Evolutionary conservation across 2,888 invertebrate genomes (phyloP), one percentile per base, ranked within the genome.

Genomic region (Zhengitettix transpicula): DNA sequence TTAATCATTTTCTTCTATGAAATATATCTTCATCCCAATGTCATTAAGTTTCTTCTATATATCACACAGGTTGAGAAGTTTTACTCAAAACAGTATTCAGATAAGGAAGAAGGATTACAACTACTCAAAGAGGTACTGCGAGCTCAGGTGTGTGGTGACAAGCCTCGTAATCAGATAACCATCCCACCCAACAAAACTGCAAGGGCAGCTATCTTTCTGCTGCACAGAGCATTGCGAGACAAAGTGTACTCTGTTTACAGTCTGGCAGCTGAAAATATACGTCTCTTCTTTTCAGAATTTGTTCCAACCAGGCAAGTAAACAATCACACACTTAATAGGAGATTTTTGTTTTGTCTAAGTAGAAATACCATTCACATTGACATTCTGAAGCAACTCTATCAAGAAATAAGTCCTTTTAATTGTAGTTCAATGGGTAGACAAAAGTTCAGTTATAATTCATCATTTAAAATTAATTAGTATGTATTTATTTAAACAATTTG

Each of bases 191-290:
- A 89, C 71, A 91, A 91, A 73, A 86, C 86, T 0, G 88, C 89
- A 0, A 76, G 91, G 17, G 92, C 90, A 0, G 84, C 91, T 0
- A 84, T 89, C 58, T 78, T 87, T 63, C 71, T 93, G 28, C 73
- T 92, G 44, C 90, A 91, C 71, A 77, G 91, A 59, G 82, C 89
- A 0, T 77, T 93, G 58, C 78, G 90, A 55, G 93, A 93, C 71
- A 92, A 91, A 69, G 92, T 93, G 15, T 90, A 88, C 72, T 88
- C 89, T 17, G 91, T 92, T 1, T 91, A 91, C 72, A 88, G 84
- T 70, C 80, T 85, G 65, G 89, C 91, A 0, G 88, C 90, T 60
- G 89, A 89, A 71, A 83, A 89, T 1, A 85, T 90, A 16, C 75
- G 87, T 61, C 80, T 87, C 64, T 80, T 90, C 69, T 89, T 91